Conservation (phyloP, 2,888 invertebrate species). For the Tineola bisselliella region DNA sequence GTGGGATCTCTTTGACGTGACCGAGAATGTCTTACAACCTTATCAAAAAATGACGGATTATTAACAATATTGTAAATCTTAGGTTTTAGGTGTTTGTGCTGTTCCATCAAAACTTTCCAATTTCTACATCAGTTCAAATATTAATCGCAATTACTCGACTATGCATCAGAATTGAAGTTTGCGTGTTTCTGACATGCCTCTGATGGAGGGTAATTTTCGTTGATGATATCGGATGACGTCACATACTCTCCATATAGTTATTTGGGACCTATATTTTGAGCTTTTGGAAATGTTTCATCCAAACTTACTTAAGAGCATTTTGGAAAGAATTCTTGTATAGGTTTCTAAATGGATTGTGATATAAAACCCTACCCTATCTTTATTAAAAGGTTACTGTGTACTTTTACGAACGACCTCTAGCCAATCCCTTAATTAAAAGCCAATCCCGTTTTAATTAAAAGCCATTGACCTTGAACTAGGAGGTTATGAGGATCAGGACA, state of each 20-base stretch:
- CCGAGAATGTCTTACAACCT: too few relatives aligned
- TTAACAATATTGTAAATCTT: too few relatives aligned
- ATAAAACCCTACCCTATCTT: too few relatives aligned
- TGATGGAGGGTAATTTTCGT: not conserved
- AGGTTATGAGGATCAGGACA: too few relatives aligned
- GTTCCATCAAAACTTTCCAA: not conserved
- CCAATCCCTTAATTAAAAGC: too few relatives aligned
- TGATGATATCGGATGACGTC: not conserved
- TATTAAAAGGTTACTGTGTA: too few relatives aligned
- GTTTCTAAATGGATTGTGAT: not conserved
- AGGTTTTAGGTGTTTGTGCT: too few relatives aligned
- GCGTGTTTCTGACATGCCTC: not conserved
- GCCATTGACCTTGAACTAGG: too few relatives aligned
- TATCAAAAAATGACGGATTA: too few relatives aligned
- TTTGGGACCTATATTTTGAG: not conserved
- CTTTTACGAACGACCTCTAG: too few relatives aligned
- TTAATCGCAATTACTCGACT: not conserved
- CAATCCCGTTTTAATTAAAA: too few relatives aligned
- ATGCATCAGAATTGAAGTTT: not conserved
- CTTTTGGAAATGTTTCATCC: not conserved
- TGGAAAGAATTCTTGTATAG: not conserved
- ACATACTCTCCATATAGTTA: not conserved
- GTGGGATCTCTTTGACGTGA: too few relatives aligned
- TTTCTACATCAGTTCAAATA: not conserved
- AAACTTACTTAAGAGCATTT: not conserved